These are phyloP conservation scores for Melanostoma scalare DNA, from an alignment of 2,888 invertebrate genomes.

Conservation along the genomic window DNA sequence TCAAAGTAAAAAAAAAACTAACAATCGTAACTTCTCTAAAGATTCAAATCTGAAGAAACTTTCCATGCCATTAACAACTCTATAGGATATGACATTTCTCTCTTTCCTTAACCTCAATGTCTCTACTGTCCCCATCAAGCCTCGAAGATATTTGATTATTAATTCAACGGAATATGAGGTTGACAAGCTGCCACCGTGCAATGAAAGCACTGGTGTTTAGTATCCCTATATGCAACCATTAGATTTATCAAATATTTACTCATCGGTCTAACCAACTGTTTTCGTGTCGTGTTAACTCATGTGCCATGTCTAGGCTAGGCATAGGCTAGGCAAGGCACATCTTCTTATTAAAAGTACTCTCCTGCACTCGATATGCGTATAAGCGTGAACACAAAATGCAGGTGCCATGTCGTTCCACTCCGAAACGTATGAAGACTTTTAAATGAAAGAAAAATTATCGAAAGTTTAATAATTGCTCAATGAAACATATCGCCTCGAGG, in stretches of 20 bases:
- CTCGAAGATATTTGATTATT: conserved; percentile 53
- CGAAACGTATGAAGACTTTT: conserved; percentile 38
- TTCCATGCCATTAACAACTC: conserved; percentile 25
- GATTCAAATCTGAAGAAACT: conserved; percentile 14
- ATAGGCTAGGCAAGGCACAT: neutral
- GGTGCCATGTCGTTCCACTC: conserved; percentile 25
- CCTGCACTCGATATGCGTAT: conserved; percentile 47
- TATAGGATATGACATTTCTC: conserved; percentile 15
- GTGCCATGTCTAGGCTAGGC: conserved; percentile 16
- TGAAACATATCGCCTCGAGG: conserved; percentile 47
- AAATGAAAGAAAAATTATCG: conserved; percentile 55
- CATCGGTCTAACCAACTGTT: conserved; percentile 10
- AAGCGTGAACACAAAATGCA: conserved; percentile 33
- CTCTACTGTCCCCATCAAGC: neutral
- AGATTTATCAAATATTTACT: conserved; percentile 62
- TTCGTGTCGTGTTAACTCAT: conserved; percentile 16
- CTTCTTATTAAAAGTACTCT: neutral
- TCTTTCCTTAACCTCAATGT: conserved; percentile 19
- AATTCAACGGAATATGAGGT: conserved; percentile 54
- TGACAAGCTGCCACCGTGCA: conserved; percentile 33
- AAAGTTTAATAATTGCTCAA: conserved; percentile 67
- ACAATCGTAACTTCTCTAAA: conserved; percentile 1
- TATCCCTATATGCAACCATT: conserved; percentile 33
- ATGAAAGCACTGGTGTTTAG: conserved; percentile 24
- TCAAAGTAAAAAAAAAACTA: no score